A percentile compares a stretch with the other conserved stretches of the same genome.
These are phyloP conservation scores for Etheostoma cragini DNA, from an alignment of 2,113 vertebrate genomes.

Conservation along the genomic window DNA sequence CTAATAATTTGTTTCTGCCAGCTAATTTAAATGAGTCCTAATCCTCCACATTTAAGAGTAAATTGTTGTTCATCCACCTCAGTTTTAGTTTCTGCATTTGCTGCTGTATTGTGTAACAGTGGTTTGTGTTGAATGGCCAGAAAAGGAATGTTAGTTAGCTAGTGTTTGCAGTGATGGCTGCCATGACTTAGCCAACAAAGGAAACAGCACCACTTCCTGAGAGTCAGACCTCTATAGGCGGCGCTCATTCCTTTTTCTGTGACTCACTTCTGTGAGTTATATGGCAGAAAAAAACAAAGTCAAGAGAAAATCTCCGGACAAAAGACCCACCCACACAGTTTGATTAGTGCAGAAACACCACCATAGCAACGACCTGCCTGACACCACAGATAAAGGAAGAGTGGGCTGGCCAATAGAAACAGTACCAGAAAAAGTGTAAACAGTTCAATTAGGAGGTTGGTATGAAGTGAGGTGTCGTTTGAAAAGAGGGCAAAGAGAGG, in stretches of 20 bases:
- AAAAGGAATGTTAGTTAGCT: neutral
- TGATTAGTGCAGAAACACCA: neutral
- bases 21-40: neutral
- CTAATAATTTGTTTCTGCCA: neutral
- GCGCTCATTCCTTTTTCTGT: conserved; percentile 1
- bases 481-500: conserved; percentile 29
- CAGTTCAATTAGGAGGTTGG: neutral
- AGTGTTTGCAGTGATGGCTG: neutral
- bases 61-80: conserved; percentile 1
- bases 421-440: neutral
- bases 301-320: neutral
- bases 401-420: neutral
- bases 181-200: conserved; percentile 23
- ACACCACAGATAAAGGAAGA: neutral
- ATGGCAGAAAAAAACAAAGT: neutral
- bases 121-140: conserved; percentile 24
- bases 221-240: conserved; percentile 8
- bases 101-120: conserved; percentile 4
- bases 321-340: conserved; percentile 17
- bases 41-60: neutral
- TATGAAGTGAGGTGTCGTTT: neutral
- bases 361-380: neutral
- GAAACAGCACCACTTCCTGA: neutral
- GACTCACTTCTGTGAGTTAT: conserved; percentile 11
- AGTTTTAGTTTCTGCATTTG: neutral